These are phyloP conservation scores for Brachypteracias leptosomus DNA, from an alignment of 2,113 vertebrate species.

Conservation along the genomic window DNA sequence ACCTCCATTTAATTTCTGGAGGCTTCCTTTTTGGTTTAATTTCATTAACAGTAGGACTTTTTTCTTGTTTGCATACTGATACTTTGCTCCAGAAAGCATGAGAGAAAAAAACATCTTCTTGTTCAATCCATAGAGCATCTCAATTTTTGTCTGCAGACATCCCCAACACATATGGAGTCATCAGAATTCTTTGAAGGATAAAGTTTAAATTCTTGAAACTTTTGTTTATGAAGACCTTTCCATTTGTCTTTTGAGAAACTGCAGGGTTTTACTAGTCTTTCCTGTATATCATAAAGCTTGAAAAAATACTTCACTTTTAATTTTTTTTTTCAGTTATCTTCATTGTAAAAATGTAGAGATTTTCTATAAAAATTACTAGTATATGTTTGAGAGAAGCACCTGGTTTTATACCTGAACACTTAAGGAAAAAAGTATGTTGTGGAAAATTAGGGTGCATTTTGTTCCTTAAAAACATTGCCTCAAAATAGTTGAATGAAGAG, in stretches of 20 bases:
- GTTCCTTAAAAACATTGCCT: background rate
- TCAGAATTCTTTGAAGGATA: background rate
- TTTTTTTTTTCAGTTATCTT: background rate
- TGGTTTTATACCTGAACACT: background rate
- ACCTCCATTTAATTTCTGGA: background rate
- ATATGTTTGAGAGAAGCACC: background rate
- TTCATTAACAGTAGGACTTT: background rate
- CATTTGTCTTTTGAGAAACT: background rate
- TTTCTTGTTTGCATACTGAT: background rate
- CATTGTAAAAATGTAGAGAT: background rate
- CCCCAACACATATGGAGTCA: background rate
- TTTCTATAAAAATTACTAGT: background rate
- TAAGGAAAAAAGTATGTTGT: background rate
- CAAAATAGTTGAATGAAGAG: background rate
- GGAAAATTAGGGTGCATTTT: background rate
- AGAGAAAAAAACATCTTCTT: background rate
- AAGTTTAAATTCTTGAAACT: background rate
- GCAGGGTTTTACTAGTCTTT: background rate
- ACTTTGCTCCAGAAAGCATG: background rate
- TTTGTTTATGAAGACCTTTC: background rate
- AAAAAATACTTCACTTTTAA: background rate
- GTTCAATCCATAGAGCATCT: background rate
- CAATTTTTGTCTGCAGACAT: background rate
- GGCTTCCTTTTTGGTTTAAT: background rate
- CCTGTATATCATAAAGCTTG: background rate